Base-by-base conservation (phyloP, 2,888 invertebrate genomes). In the Hymenopus coronatus region DNA sequence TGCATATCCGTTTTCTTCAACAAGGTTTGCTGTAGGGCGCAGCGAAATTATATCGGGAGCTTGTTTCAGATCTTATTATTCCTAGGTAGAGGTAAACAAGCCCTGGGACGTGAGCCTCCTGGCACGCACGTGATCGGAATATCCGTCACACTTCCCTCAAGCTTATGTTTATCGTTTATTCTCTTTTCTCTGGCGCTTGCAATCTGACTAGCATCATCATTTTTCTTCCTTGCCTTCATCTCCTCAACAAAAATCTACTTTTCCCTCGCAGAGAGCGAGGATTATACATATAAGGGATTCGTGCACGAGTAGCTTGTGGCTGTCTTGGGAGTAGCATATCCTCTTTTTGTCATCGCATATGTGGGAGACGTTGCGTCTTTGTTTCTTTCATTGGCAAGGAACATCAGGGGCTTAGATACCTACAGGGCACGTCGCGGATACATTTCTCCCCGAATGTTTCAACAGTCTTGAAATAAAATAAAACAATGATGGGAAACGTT, bases 1-100 rank as follows among this genome's bases (percentile, higher is more conserved):
- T 85, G 85, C 85, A 85, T 85, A 54, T 85, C 54, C 28, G 70
- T 81, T 30, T 28, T 87, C 81, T 81, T 25, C 30, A 15, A 40
- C 33, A 40, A n/a, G 82, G 28, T 87, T 87, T 81, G 81, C 86
- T 40, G 30, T 28, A 27, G 28, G 86, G 25, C 81, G 81, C 70
- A 30, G 86, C 81, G 70, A 81, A 87, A 87, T 87, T 87, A 87
- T 87, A 87, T 87, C 81, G 81, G 30, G 82, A 81, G 81, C 86
- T 82, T 28, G 54, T 70, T 87, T 33, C 33, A n/a, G 33, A 33
- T 84, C 54, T 30, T 84, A 84, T 84, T 33, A 84, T 84, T 33
- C 46, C 84, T 20, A 87, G 81, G 28, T 87, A 82, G 82, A 81
- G 70, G 86, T 81, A 87, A 87, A 87, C 86, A 87, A 28, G 82